Evolutionary conservation across 1,140 invertebrate genomes (phyloP), one percentile per base, ranked within the genome.

Genomic region (Lordiphosa clarofinis): DNA sequence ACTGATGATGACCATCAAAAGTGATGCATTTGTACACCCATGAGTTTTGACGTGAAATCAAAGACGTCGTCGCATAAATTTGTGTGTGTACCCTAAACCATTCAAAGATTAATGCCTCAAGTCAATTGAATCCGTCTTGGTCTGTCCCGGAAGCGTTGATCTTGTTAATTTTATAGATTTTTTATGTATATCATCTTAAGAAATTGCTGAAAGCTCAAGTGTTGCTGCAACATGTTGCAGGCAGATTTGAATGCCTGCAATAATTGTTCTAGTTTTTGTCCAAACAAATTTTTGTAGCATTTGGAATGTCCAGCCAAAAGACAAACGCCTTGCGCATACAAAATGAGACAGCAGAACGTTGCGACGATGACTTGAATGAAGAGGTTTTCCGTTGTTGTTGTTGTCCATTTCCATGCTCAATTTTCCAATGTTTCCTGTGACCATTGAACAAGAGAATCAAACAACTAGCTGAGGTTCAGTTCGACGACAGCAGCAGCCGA

Each of bases 1-100:
- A 86, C 79, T 86, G 79, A 86, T 86, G 79, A 86, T 86, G 79
- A 86, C 79, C 79, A 86, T 86, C 79, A 86, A 76, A 86, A 86
- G 43, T 86, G 79, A 86, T 86, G 79, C 79, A 86, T 86, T 86
- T 76, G 79, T 86, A 86, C 79, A 86, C 79, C 79, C 79, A 86
- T 79, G 79, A 86, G 74, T 86, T 86, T 86, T 86, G 79, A 86
- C 79, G 73, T 86, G 65, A 86, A 86, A 86, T 86, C 79, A 86
- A 76, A 60, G 60, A 61, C 69, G 73, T 76, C 68, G 78, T 59
- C 68, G 74, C 76, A 81, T 81, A 81, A 81, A 81, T 82, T 82
- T 81, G 59, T 40, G 57, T 61, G 40, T 36, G 19, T 31, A 3
- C 37, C 15, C 15, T 15, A 15, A 15, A 15, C 15, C 31, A 37